Conservation (phyloP, 1,140 invertebrate genomes). For the Bombus pascuorum region DNA sequence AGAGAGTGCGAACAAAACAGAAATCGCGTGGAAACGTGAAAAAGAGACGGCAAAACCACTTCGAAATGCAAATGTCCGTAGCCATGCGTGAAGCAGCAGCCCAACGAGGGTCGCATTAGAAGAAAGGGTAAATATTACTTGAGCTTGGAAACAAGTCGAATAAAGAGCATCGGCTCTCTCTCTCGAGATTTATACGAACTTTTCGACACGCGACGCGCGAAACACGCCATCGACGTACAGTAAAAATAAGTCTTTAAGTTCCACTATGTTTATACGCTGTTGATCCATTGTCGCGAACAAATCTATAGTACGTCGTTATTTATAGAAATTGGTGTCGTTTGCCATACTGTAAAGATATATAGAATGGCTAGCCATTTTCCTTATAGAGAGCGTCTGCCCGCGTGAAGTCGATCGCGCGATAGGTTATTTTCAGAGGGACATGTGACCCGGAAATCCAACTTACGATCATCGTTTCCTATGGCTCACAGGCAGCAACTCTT, state of each 20-base stretch:
- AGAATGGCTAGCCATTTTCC: not conserved
- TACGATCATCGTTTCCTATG: not conserved
- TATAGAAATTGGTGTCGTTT: not conserved
- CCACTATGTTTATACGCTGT: conserved; percentile 6
- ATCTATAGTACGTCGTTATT: conserved; percentile 31
- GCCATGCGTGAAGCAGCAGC: not conserved
- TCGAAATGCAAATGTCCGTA: not conserved
- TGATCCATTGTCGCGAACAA: not conserved
- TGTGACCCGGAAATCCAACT: not conserved
- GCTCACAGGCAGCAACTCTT: not conserved
- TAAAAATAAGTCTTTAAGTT: not conserved
- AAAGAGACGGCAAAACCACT: not conserved
- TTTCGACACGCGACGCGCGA: conserved; percentile 25
- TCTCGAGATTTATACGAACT: not conserved
- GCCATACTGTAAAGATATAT: not conserved
- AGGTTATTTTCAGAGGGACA: not conserved
- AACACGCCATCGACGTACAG: not conserved
- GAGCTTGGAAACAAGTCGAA: conserved; percentile 1
- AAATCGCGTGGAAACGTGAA: not conserved
- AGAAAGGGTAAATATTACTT: not conserved
- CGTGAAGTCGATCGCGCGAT: not conserved
- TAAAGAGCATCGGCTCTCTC: not conserved
- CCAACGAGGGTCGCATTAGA: not conserved
- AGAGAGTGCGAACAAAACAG: not conserved
- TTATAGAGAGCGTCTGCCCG: not conserved